Evolutionary conservation across 23 tunicate genomes (phyloP).

Genomic region (Halocynthia roretzi): DNA sequence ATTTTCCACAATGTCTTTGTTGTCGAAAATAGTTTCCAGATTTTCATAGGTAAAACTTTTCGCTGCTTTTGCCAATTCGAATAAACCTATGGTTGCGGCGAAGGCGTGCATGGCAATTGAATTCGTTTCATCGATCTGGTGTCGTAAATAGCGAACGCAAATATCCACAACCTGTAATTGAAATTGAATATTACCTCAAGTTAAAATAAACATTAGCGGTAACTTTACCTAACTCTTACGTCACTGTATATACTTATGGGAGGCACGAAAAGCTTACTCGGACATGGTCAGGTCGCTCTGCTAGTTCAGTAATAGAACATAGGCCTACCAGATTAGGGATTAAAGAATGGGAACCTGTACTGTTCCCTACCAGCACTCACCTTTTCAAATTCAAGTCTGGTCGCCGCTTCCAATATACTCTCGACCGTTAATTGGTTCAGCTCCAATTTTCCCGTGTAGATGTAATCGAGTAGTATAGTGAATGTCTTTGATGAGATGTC

Average conservation of each 20-base stretch:
- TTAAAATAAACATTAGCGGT: no score
- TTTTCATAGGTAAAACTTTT: slow-evolving; percentile 23
- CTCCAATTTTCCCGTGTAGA: slow-evolving; percentile 53
- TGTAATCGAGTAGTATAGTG: slow-evolving; percentile 32
- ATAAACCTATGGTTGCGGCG: background rate
- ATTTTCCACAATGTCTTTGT: slow-evolving; percentile 6
- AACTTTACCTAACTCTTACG: no score
- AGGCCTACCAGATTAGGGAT: no score
- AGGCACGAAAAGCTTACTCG: background rate
- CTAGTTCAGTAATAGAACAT: no score
- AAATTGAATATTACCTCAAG: background rate
- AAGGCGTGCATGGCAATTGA: slow-evolving; percentile 44
- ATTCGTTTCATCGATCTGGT: slow-evolving; percentile 75
- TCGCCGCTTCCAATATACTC: slow-evolving; percentile 34
- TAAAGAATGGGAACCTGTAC: no score
- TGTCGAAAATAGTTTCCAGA: slow-evolving; percentile 10
- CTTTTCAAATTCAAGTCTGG: slow-evolving; percentile 42
- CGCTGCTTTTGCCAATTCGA: slow-evolving; percentile 14
- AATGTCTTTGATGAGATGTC: slow-evolving; percentile 8
- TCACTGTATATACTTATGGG: background rate
- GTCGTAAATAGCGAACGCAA: slow-evolving; percentile 53
- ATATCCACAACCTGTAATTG: slow-evolving; percentile 42
- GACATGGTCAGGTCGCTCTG: no score
- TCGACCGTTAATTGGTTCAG: slow-evolving; percentile 54
- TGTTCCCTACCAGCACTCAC: background rate